Conservation (phyloP, 2,113 vertebrate species). For the Python bivittatus region DNA sequence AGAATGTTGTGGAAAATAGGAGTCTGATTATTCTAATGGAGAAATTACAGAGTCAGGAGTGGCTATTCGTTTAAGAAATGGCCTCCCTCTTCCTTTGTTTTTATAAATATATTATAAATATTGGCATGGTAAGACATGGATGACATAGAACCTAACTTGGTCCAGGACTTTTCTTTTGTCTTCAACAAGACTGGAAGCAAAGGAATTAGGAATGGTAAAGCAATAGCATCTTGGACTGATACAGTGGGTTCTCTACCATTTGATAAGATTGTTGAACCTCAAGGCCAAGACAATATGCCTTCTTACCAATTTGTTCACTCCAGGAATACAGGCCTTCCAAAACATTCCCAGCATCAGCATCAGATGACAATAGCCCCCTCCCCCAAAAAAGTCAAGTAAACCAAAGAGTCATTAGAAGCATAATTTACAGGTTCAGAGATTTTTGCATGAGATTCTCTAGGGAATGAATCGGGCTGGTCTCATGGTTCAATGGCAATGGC, state of each 20-base stretch:
- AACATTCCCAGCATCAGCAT: background rate
- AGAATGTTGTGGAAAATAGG: background rate
- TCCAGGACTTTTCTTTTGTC: background rate
- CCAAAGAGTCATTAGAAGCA: background rate
- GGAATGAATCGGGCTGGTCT: background rate
- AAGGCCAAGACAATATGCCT: background rate
- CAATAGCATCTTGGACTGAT: background rate
- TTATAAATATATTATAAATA: too few species aligned
- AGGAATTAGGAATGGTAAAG: background rate
- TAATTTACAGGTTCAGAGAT: background rate
- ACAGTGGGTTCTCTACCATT: background rate
- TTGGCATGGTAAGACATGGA: background rate
- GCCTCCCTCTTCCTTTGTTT: background rate
- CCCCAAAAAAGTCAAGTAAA: too few species aligned
- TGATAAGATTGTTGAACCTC: background rate
- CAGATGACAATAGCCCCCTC: too few species aligned
- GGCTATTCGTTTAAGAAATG: background rate
- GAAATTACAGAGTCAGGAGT: background rate
- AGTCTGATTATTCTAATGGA: background rate
- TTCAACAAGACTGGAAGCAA: background rate
- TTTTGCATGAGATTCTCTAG: background rate
- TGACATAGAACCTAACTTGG: background rate
- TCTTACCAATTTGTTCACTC: background rate
- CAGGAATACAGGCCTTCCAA: background rate
- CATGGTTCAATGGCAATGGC: background rate